Evolutionary conservation across 1,140 invertebrate species (phyloP), one percentile per base, ranked within the genome.

Genomic region (Bombus soroeensis): DNA sequence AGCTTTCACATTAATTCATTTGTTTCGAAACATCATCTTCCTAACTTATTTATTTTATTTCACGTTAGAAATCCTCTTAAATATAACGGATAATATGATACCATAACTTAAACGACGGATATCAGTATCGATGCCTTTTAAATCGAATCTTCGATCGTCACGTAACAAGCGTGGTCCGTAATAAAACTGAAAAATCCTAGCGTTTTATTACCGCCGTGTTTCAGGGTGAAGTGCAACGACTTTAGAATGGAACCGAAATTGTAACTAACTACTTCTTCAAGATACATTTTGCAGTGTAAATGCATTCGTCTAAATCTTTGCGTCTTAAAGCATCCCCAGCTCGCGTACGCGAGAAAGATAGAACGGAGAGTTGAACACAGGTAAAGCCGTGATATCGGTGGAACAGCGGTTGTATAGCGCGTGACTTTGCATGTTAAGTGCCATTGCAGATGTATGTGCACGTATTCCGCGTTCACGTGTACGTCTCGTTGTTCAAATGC

Each of bases 351-450:
- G 32, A 70, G 71, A 37, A 80, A 41, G 41, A 32, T 70, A 9
- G n/a, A 37, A 37, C 18, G 22, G 25, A 28, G 39, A 28, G 28
- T 5, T 57, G 47, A 57, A 32, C 34, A 3, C 18, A 22, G 37
- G 4, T 39, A 81, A 37, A 59, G 39, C 39, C 15, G 41, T 32
- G 77, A 73, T 74, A 80, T 83, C 81, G 85, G 70, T 41, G 81
- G 73, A 79, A 72, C 84, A 57, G 72, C 83, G 83, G 81, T n/a
- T 88, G 85, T 88, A 86, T 89, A 70, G 89, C 89, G 76, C 91
- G 90, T 92, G 91, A 87, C 87, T 86, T 82, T 86, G 90, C 91
- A 92, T 92, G 85, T 86, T 89, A 90, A 91, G 78, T 81, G 77
- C 70, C 72, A 74, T 84, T 78, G 12, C 64, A 25, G 34, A 53